These are phyloP conservation scores for Cheumatopsyche charites DNA, from an alignment of 1,140 invertebrate species.

Conservation along the genomic window DNA sequence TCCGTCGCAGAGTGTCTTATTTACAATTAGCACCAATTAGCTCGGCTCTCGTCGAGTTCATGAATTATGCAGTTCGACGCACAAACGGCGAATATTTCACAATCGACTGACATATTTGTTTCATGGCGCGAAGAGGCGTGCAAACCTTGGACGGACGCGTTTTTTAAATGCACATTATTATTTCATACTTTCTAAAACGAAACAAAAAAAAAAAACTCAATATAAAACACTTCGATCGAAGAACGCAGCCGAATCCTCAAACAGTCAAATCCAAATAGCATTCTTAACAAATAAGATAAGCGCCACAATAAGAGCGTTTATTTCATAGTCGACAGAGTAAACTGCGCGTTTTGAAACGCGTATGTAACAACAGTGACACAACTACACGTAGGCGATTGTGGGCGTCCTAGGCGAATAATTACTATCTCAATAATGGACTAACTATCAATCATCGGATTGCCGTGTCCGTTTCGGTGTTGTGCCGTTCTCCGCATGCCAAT, in stretches of 20 bases:
- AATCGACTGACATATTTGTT: slow-evolving; percentile 29
- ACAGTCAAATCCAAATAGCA: too few relatives aligned
- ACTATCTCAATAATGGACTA: slow-evolving; percentile 17
- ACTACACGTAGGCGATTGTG: slow-evolving; percentile 1
- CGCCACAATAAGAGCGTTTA: too few relatives aligned
- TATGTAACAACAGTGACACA: background rate
- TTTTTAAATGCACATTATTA: slow-evolving; percentile 12
- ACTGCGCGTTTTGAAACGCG: background rate
- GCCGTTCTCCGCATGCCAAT: slow-evolving; percentile 11
- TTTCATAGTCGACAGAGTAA: too few relatives aligned
- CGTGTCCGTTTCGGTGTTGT: slow-evolving; percentile 5
- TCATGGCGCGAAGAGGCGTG: slow-evolving; percentile 13
- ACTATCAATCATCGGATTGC: slow-evolving; percentile 15
- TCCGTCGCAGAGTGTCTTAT: too few relatives aligned
- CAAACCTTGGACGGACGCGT: slow-evolving; percentile 23
- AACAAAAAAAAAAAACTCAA: slow-evolving; percentile 2
- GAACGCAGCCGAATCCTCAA: too few relatives aligned
- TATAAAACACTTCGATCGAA: too few relatives aligned
- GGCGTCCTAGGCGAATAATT: slow-evolving; percentile 21
- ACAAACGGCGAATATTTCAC: slow-evolving; percentile 30
- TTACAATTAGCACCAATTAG: slow-evolving; percentile 4
- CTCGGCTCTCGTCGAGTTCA: background rate
- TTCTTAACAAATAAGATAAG: too few relatives aligned
- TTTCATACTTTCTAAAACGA: background rate
- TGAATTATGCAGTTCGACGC: slow-evolving; percentile 25